phyloP scores from a whole-genome alignment of 2,888 invertebrate genomes.

The Harpagoxenus sublaevis region DNA sequence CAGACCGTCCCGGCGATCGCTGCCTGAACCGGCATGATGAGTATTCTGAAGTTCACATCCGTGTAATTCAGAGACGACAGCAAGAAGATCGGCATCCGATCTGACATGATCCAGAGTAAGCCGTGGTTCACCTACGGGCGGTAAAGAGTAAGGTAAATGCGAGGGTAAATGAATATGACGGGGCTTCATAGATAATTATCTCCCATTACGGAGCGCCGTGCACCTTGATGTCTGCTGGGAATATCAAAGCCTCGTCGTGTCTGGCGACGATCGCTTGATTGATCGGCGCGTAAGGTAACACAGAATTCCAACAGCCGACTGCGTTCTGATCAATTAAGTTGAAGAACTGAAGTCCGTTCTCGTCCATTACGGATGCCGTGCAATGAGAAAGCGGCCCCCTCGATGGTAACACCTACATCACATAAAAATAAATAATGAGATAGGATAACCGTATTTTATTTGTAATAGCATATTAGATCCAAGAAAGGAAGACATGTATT shows the following conservation, averaged over 20 bases:
- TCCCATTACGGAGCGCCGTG: constrained; percentile 4
- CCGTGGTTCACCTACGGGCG: constrained; percentile 88
- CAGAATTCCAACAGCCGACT: constrained; percentile 93
- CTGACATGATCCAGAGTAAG: constrained; percentile 92
- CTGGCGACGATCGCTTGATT: constrained; percentile 91
- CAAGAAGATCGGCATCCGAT: constrained; percentile 93
- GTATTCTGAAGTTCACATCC: constrained; percentile 93
- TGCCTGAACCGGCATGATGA: constrained; percentile 90
- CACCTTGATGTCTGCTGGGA: constrained; percentile 93
- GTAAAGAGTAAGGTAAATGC: not conserved
- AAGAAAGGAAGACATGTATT: not conserved
- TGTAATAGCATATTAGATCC: not conserved
- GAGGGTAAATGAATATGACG: not conserved
- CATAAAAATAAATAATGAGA: not conserved
- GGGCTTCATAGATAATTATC: constrained; percentile 59
- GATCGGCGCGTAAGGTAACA: constrained; percentile 89
- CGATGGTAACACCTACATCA: constrained; percentile 87
- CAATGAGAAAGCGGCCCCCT: constrained; percentile 91
- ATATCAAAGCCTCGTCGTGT: constrained; percentile 92
- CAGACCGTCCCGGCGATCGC: constrained; percentile 92
- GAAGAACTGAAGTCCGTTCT: constrained; percentile 92
- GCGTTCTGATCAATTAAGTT: constrained; percentile 94
- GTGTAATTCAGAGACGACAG: constrained; percentile 90
- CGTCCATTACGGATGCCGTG: constrained; percentile 92
- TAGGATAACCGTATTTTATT: not conserved